These are phyloP conservation scores for Hiodon alosoides DNA, from an alignment of 2,113 vertebrate species.

Conservation along the genomic window DNA sequence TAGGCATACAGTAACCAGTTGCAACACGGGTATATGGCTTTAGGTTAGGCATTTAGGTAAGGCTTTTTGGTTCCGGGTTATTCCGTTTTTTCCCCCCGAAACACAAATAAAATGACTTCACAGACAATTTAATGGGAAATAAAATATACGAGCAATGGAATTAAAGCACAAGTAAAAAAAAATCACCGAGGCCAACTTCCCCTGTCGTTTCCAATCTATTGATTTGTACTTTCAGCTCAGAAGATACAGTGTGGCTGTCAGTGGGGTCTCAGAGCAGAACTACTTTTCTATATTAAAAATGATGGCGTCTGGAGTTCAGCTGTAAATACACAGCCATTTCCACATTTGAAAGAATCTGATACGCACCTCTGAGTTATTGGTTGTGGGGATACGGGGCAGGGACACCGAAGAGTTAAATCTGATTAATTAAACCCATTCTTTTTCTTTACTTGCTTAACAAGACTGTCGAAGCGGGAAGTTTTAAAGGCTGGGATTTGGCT, in stretches of 20 bases:
- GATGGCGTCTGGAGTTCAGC: too few species aligned
- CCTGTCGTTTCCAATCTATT: slow-evolving; percentile 9
- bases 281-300: slow-evolving; percentile 20
- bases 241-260: slow-evolving; percentile 10
- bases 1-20: too few species aligned
- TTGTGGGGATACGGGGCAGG: too few species aligned
- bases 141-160: slow-evolving; percentile 39
- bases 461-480: too few species aligned
- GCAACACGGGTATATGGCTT: too few species aligned
- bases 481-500: too few species aligned
- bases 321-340: too few species aligned
- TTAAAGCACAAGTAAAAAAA: slow-evolving; percentile 29
- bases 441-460: too few species aligned
- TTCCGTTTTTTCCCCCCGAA: slow-evolving; percentile 1
- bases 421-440: too few species aligned
- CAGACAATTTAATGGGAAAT: too few species aligned
- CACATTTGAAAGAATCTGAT: background rate
- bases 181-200: background rate
- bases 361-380: background rate
- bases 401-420: too few species aligned
- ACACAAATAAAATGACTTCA: background rate
- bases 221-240: slow-evolving; percentile 7
- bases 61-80: background rate
- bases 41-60: too few species aligned
- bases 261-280: background rate